Evolutionary conservation across 2,797 vertebrate species (phyloP), one percentile per base, ranked within the genome.

Genomic region (Phataginus tricuspis): DNA sequence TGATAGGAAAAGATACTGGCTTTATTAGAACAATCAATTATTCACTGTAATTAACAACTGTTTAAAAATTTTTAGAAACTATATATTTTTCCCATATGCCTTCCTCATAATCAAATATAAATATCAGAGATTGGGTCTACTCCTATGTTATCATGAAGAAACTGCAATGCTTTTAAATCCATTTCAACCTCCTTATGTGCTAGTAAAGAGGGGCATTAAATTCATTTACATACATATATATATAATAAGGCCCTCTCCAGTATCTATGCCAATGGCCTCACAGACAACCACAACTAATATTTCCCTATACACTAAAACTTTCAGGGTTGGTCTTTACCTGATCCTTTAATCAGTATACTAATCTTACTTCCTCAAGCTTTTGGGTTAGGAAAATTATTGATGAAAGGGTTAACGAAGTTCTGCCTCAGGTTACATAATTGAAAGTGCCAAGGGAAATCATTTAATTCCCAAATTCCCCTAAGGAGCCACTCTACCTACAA

Each of bases 41-140:
- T 64, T 84, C 57, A 88, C 42, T 95, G 10, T 37, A 88, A 61
- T 51, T 86, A 66, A 95, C 13, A 79, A 59, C 23, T 59, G n/a
- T 59, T 91, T 88, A 71, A 66, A 45, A 86, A 90, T 69, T 34
- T 78, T 89, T 80, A 74, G 6, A 75, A 77, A 94, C 45, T 88
- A 59, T 68, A 5, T 49, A 63, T 83, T 78, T 82, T 80, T 63
- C 37, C 83, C 53, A 89, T 16, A 82, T 37, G 27, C 16, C 37
- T 75, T 91, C 71, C 66, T 89, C 55, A 86, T 42, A 91, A 66
- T 83, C 34, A 87, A 72, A 94, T 51, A n/a, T 89, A 89, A 95
- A 66, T 68, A 55, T 78, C 39, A 71, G 49, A 86, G 27, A 96
- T 2, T 42, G 16, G 49, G 15, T 39, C 27, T 12, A 79, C 66